Evolutionary conservation across 92 coral and sea anemone species (phyloP), one percentile per base, ranked within the genome.

Genomic region (Bergia sp.): DNA sequence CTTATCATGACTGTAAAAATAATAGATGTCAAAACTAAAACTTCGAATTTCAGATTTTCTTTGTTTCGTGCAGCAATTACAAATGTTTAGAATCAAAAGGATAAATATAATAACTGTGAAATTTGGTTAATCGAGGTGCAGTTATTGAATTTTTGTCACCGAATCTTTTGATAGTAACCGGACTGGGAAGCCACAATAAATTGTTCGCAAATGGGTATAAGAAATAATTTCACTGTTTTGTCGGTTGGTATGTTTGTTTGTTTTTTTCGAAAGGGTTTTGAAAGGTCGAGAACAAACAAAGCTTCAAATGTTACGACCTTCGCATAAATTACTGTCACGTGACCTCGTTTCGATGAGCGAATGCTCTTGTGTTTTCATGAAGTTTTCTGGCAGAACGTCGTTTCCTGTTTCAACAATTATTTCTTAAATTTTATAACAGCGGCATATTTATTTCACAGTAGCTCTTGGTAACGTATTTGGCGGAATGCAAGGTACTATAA

Each of bases 261-360:
- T 21, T n/a, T 83, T n/a, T 49, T 43, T 83, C 29, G 64, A 84
- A 29, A 84, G 50, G 10, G 42, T 55, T 49, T 39, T 29, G 29
- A 29, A 29, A 29, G 29, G 29, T 29, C 29, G 29, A 29, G 8
- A 74, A 84, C 77, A 71, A 84, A 84, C 66, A 84, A 47, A 36
- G 43, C 42, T 18, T 29, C 58, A 37, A 66, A 71, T 83, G 61
- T n/a, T 37, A 43, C 36, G 87, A 66, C 77, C 86, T 83, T 72
- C 40, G 87, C 77, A 84, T 84, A 37, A 84, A 71, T 84, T 84
- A 83, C 1, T 74, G 55, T 84, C 87, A 84, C 87, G 87, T 84
- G 87, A 84, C 87, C 11, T 5, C 47, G 45, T 23, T 73, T 76
- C 41, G 66, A 72, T 72, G 65, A 84, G 78, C 87, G 65, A 84